phyloP scores from a whole-genome alignment of 2,888 invertebrate genomes.

The Agrotis exclamationis region DNA sequence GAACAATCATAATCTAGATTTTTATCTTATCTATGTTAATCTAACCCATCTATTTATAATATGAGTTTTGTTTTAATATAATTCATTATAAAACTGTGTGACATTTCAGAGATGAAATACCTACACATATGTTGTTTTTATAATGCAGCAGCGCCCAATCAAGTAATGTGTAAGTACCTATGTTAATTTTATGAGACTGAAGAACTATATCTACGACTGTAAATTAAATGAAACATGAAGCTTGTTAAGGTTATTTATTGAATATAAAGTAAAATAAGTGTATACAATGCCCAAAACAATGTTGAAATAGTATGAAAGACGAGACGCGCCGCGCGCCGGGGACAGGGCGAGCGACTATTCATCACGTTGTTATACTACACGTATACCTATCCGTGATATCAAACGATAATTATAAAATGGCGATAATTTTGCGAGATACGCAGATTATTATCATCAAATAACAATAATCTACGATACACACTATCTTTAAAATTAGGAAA shows the following conservation, averaged over 20 bases:
- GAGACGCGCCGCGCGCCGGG: background rate
- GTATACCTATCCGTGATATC: background rate
- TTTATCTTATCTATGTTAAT: background rate
- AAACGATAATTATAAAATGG: conserved; percentile 3
- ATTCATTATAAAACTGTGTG: background rate
- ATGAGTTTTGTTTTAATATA: background rate
- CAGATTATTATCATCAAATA: conserved; percentile 33
- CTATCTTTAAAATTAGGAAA: conserved; percentile 8
- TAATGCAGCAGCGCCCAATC: no score
- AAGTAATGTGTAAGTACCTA: background rate
- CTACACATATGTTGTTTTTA: background rate
- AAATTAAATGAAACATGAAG: background rate
- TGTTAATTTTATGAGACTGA: background rate
- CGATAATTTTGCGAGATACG: conserved; percentile 26
- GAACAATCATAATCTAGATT: background rate
- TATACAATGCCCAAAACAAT: no score
- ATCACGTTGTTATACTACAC: conserved; percentile 2
- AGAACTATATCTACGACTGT: background rate
- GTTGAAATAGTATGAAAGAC: background rate
- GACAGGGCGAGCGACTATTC: background rate
- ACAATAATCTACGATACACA: conserved; percentile 17
- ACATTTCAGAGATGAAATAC: background rate
- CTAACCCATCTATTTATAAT: background rate
- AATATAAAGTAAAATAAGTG: background rate
- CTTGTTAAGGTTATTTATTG: background rate